A percentile compares a stretch with the other conserved stretches of the same genome.
phyloP scores from a whole-genome alignment of 1,140 invertebrate species.

The Bombus breviceps region DNA sequence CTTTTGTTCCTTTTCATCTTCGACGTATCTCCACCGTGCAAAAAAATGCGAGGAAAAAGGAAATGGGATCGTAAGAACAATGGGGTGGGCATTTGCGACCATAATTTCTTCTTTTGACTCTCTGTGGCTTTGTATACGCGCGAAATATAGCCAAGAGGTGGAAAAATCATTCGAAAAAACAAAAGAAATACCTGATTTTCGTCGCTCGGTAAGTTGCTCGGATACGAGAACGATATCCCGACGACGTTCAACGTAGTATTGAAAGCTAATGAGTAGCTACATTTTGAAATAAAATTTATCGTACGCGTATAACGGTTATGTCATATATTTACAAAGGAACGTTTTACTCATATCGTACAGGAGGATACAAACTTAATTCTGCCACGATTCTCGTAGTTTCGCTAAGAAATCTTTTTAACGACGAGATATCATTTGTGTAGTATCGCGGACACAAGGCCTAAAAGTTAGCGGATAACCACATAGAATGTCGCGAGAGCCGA shows the following conservation, averaged over 20 bases:
- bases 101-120: not conserved
- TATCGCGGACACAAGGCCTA: no score
- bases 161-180: not conserved
- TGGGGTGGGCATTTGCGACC: not conserved
- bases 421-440: no score
- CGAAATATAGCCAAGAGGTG: not conserved
- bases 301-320: no score
- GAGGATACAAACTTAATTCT: no score
- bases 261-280: not conserved
- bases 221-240: not conserved
- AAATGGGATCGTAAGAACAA: constrained; percentile 13
- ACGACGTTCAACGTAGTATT: not conserved
- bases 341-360: no score
- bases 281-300: not conserved
- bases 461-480: no score
- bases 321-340: no score
- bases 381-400: no score
- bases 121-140: not conserved
- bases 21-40: not conserved
- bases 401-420: no score
- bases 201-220: not conserved
- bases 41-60: not conserved
- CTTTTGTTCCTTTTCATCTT: not conserved
- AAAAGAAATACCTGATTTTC: not conserved
- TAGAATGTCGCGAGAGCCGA: no score